Conservation (phyloP, 1,140 invertebrate species). For the Diabrotica undecimpunctata region DNA sequence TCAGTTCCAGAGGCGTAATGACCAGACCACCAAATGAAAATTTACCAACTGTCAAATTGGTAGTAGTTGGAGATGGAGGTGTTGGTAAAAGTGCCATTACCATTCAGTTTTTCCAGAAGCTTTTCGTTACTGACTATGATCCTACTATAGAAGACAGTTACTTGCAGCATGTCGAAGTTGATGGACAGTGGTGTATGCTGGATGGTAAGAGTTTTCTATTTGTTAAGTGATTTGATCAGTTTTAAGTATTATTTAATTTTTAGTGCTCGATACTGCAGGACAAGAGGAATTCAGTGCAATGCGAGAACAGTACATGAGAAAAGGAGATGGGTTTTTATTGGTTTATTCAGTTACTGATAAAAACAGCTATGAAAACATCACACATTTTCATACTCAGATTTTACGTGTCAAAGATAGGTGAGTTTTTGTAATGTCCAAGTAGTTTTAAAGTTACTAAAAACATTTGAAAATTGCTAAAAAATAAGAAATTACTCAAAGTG, state of each 20-base stretch:
- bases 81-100: slow-evolving; percentile 89
- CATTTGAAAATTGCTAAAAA: too few species aligned
- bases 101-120: slow-evolving; percentile 84
- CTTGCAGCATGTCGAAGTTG: slow-evolving; percentile 88
- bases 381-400: slow-evolving; percentile 85
- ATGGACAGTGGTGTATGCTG: slow-evolving; percentile 86
- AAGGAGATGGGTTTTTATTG: slow-evolving; percentile 90
- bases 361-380: slow-evolving; percentile 80
- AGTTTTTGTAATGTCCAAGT: slow-evolving; percentile 50
- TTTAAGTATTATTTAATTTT: slow-evolving; percentile 33
- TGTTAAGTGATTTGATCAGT: slow-evolving; percentile 10
- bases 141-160: slow-evolving; percentile 90
- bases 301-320: slow-evolving; percentile 93
- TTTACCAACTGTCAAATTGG: slow-evolving; percentile 79
- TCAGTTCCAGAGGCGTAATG: slow-evolving; percentile 33
- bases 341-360: slow-evolving; percentile 90
- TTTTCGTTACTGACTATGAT: slow-evolving; percentile 87
- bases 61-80: slow-evolving; percentile 86
- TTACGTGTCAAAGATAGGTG: slow-evolving; percentile 84
- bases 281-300: slow-evolving; percentile 94
- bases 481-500: too few species aligned
- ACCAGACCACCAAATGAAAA: slow-evolving; percentile 72
- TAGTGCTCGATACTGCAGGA: slow-evolving; percentile 87
- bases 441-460: too few species aligned
- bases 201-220: slow-evolving; percentile 63